Evolutionary conservation across 1,140 invertebrate species (phyloP), one percentile per base, ranked within the genome.

Genomic region (Ctenoplectra terminalis): DNA sequence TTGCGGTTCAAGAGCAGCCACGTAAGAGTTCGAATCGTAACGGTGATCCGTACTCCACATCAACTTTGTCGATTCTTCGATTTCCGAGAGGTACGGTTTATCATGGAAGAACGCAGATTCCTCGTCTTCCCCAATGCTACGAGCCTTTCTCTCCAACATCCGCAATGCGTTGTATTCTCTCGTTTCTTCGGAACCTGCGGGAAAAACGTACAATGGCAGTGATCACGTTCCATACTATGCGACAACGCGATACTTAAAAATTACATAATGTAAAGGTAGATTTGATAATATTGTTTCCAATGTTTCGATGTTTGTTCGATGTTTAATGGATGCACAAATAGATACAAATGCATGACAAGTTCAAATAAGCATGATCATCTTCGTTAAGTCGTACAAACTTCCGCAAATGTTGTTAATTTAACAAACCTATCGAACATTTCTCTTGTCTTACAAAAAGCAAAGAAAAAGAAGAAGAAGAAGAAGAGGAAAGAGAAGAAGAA

Each of bases 61-160:
- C 29, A 9, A 0, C 2, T 23, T 46, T 40, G 63, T n/a, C 13
- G 71, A 17, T 0, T 66, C 58, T 8, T 34, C 56, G n/a, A 37
- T 0, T 17, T 78, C 76, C 60, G 54, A 63, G 1, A 50, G 29
- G 13, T 82, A 80, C 2, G 60, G 54, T 29, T 82, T 79, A 6
- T 17, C 52, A 0, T 13, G 37, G 9, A 54, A 7, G 26, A 54
- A 63, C 48, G 50, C 6, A 34, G 50, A 54, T 6, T 75, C 72
- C 56, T 72, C 48, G 0, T 26, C 13, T 0, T 83, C 81, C 2
- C 79, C 83, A 1, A 87, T 61, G 31, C 81, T 80, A 20, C 77
- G 58, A 8, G 83, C 77, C n/a, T 88, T 90, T 61, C 75, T 87
- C 67, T 89, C 88, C 40, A 86, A 29, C 79, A 86, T 81, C 77